Evolutionary conservation across 2,797 vertebrate genomes (phyloP).

Genomic region (Cephalopachus bancanus): DNA sequence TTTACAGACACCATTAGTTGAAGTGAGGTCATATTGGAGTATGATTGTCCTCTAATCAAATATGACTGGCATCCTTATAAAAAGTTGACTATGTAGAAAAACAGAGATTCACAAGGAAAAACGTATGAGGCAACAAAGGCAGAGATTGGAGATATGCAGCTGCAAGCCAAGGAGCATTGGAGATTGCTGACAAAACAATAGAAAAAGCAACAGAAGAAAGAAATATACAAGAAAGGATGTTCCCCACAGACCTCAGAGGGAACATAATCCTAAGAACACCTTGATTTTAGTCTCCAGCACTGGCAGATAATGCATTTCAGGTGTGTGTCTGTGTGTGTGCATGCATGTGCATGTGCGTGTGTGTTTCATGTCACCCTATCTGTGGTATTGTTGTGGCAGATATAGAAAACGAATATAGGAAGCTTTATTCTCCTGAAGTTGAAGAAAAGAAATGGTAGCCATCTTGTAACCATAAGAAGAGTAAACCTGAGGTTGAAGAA

Average conservation of each 20-base stretch:
- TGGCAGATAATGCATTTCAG: background rate
- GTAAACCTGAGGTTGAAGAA: background rate
- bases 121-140: fast-evolving
- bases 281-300: background rate
- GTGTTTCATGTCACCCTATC: background rate
- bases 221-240: background rate
- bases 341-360: background rate
- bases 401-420: background rate
- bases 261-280: fast-evolving
- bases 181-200: background rate
- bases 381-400: background rate
- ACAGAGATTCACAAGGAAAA: background rate
- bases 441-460: background rate
- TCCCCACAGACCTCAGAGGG: too few relatives aligned
- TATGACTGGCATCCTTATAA: background rate
- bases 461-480: background rate
- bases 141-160: too few relatives aligned
- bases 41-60: background rate
- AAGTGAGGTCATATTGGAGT: background rate
- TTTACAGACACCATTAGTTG: background rate
- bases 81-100: background rate
- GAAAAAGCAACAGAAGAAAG: background rate
- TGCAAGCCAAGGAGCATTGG: too few relatives aligned
- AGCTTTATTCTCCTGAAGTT: background rate
- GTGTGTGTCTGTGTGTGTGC: background rate